Evolutionary conservation across 1,140 invertebrate species (phyloP).

Genomic region (Melanaphis sacchari): DNA sequence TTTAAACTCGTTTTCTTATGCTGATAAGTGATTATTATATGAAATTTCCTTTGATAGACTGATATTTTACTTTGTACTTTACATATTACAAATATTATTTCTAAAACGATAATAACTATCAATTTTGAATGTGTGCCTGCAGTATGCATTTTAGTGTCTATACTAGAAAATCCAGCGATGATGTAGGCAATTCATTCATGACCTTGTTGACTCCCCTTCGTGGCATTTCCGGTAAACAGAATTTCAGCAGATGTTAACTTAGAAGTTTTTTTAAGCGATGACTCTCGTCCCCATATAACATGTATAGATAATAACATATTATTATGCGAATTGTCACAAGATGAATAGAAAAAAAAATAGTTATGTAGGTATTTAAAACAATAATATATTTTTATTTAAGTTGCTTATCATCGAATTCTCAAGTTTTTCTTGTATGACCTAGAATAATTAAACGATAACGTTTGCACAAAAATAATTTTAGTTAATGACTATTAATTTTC

Average conservation of each 20-base stretch:
- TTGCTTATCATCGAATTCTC: not conserved
- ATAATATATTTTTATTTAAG: not conserved
- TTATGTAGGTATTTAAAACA: not conserved
- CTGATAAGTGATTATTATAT: not conserved
- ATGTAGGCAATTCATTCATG: not conserved
- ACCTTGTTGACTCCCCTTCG: not conserved
- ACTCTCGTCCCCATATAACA: not conserved
- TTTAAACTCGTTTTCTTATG: constrained; percentile 23
- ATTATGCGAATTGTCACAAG: not conserved
- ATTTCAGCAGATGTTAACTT: constrained; percentile 31
- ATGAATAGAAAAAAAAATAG: not conserved
- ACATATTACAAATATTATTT: not conserved
- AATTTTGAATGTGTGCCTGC: not conserved
- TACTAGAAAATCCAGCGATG: not conserved
- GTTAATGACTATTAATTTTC: not conserved
- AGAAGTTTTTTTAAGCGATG: not conserved
- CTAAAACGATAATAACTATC: not conserved
- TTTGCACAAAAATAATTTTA: constrained; percentile 7
- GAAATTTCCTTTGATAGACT: not conserved
- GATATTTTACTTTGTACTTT: not conserved
- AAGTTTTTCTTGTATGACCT: not conserved
- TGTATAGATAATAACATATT: not conserved
- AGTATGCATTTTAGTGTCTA: not conserved
- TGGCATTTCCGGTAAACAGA: constrained; percentile 25
- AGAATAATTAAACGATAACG: not conserved